Evolutionary conservation across 2,888 invertebrate species (phyloP).

Genomic region (Dromius quadrimaculatus): DNA sequence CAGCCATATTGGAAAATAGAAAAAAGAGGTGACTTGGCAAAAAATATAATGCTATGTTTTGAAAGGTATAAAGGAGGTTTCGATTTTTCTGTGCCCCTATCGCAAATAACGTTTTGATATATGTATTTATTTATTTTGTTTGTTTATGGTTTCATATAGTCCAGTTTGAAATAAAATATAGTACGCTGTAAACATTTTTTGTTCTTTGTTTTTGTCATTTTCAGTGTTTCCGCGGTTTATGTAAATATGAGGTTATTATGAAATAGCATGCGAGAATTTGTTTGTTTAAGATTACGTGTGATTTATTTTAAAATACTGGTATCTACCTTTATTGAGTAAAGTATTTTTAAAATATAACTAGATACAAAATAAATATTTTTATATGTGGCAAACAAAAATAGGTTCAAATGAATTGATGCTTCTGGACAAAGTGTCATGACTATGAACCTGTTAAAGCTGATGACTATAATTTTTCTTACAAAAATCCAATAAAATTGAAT

Average conservation of each 20-base stretch:
- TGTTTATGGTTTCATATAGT: not conserved
- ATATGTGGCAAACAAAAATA: too few relatives aligned
- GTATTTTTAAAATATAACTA: too few relatives aligned
- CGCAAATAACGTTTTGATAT: slow-evolving; percentile 24
- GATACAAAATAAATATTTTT: too few relatives aligned
- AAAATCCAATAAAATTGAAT: too few relatives aligned
- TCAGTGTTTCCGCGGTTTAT: not conserved
- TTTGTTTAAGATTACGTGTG: slow-evolving; percentile 38
- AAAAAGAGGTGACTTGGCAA: slow-evolving; percentile 34
- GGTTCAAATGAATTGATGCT: too few relatives aligned
- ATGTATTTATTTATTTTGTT: slow-evolving; percentile 15
- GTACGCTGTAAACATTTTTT: not conserved
- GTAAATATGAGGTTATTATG: slow-evolving; percentile 30
- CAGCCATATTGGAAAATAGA: not conserved
- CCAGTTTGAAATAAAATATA: slow-evolving; percentile 20
- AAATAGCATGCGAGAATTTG: slow-evolving; percentile 16
- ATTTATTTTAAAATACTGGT: slow-evolving; percentile 12
- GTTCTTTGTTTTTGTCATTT: slow-evolving; percentile 4
- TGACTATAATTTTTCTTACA: too few relatives aligned
- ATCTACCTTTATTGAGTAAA: too few relatives aligned
- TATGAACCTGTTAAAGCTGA: too few relatives aligned
- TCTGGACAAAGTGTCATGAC: too few relatives aligned
- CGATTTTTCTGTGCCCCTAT: not conserved
- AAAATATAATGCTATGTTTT: slow-evolving; percentile 38
- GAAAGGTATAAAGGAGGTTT: slow-evolving; percentile 19